Base-by-base conservation (phyloP, 2,888 invertebrate genomes). In the Brenthis ino region DNA sequence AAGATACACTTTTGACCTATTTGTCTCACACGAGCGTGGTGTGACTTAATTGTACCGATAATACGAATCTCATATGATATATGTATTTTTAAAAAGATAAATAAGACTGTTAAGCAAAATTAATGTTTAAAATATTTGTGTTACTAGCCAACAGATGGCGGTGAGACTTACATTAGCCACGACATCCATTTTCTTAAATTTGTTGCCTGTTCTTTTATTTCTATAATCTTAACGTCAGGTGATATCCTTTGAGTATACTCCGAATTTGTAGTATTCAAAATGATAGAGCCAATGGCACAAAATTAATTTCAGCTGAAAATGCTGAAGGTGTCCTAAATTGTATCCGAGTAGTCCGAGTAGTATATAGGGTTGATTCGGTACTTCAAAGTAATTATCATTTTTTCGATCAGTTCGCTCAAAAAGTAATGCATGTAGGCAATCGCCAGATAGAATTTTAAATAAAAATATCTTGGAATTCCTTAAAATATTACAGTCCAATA, bases 261-360 rank as follows among this genome's bases (percentile, higher is more conserved):
- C 93, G 77, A 90, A 93, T 77, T 92, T 93, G 82, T 88, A 91
- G 78, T 91, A 89, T 80, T 93, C 89, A 82, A 92, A 92, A 87
- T 91, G 77, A 81, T 89, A 93, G 56, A 92, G 87, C 91, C 92
- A 92, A 85, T 89, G 85, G 83, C 89, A 93, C 75, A 86, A 79
- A 70, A 73, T 77, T 50, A 75, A 80, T 80, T 86, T 86, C 63
- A 76, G 77, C 72, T 77, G 78, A 76, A 80, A 82, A 74, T 82
- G 76, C 77, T 89, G 88, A 72, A 85, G 76, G 75, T 80, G 78
- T 55, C 83, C 82, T 87, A 89, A 74, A 88, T 93, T 93, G 95
- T 95, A 94, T 95, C 95, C 78, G 95, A 95, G 80, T 95, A 95
- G 85, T 95, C 95, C 65, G 95, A 95, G 85, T 95, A 95, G 85